Percentiles rank a stretch among this genome's conserved stretches.
These are phyloP conservation scores for Acrocyrtus sp. DNA, from an alignment of 2,888 invertebrate genomes.

Conservation along the genomic window DNA sequence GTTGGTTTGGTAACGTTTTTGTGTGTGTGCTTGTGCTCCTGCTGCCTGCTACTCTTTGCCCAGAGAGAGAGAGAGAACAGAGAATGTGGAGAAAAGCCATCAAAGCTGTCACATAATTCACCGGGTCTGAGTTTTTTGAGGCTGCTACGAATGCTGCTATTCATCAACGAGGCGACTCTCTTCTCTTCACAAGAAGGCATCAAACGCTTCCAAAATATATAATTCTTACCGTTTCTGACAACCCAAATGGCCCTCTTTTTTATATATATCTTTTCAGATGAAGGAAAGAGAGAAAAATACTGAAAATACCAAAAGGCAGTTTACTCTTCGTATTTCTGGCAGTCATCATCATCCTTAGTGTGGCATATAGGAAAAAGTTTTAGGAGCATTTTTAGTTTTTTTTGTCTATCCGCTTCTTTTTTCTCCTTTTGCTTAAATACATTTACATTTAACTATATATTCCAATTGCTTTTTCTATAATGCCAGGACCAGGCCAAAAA, in stretches of 20 bases:
- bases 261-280: conserved; percentile 53
- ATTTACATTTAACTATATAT: not conserved
- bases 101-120: conserved; percentile 61
- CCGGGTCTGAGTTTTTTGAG: conserved; percentile 55
- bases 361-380: not conserved
- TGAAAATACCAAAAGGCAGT: conserved; percentile 42
- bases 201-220: conserved; percentile 63
- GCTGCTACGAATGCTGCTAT: conserved; percentile 60
- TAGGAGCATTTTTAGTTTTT: conserved; percentile 44
- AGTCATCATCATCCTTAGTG: not conserved
- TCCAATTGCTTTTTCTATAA: conserved; percentile 42
- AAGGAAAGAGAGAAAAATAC: no score
- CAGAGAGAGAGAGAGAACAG: conserved; percentile 41
- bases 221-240: conserved; percentile 62
- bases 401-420: conserved; percentile 55
- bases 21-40: conserved; percentile 4
- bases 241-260: conserved; percentile 58
- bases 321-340: conserved; percentile 4
- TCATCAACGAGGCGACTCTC: conserved; percentile 57
- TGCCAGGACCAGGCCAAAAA: conserved; percentile 37
- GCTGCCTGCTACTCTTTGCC: no score
- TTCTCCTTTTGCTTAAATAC: conserved; percentile 16
- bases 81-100: conserved; percentile 60
- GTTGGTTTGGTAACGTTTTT: not conserved
- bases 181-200: conserved; percentile 58